Evolutionary conservation across 2,113 vertebrate genomes (phyloP), one percentile per base, ranked within the genome.

Genomic region (Alosa alosa): DNA sequence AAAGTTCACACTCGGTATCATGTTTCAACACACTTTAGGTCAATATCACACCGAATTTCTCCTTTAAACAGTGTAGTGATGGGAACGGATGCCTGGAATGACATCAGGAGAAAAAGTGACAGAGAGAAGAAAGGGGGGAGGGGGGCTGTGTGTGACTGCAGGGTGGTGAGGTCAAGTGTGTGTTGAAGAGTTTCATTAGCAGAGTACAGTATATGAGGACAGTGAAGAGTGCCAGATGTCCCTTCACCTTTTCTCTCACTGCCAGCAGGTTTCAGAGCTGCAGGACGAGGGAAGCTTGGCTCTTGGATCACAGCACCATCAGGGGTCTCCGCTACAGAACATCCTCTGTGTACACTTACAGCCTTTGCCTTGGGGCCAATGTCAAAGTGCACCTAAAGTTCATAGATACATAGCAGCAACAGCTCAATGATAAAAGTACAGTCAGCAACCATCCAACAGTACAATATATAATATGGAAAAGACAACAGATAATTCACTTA

Each of bases 331-430:
- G 87, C 68, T 17, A 47, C 41, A 5, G 72, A 45, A 9, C 8
- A n/a, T 22, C 81, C 72, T 31, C 25, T 68, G 15, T 41, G 36
- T 3, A 72, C 52, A 18, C 60, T 46, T 20, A 10, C 68, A 36
- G 44, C 83, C 84, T 78, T 55, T 9, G 82, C 60, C 60, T 83
- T 86, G 25, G 89, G 85, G 81, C 47, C 86, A 52, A 87, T 36
- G 81, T 44, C 57, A 82, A 87, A 93, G 47, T 86, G 64, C 85
- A 93, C 92, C 93, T 94, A 87, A 81, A 93, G 47, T 86, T 47
- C 84, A 93, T 91, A 93, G 94, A 87, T 8, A 90, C 39, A 46
- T 60, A 60, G 55, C 20, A 57, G 18, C 20, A 22, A 60, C 18
- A 22, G 22, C 55, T 22, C 18, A 60, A 60, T 60, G 20, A 22